phyloP scores from a whole-genome alignment of 2,797 vertebrate genomes.

The Fratercula arctica region DNA sequence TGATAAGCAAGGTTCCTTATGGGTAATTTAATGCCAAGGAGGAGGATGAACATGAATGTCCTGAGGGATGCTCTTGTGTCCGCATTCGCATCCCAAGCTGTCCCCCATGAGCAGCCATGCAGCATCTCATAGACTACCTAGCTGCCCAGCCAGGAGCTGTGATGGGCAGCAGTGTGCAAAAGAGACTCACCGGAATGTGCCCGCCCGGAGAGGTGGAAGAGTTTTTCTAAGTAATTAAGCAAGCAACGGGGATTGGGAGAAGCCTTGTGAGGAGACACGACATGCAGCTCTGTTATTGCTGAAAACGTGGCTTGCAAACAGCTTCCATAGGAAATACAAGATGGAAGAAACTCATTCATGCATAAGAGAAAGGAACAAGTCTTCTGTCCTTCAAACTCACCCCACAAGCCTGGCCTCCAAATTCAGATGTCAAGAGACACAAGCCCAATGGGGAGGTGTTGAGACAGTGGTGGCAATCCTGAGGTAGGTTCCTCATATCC shows the following conservation, averaged over 20 bases:
- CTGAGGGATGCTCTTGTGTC: background rate
- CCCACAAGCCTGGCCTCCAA: background rate
- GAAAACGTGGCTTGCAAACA: background rate
- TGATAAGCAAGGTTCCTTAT: background rate
- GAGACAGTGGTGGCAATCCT: background rate
- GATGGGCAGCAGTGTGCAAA: background rate
- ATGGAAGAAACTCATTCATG: background rate
- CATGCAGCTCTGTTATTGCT: background rate
- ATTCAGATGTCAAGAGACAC: background rate
- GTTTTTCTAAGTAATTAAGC: slow-evolving; percentile 31
- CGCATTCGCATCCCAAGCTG: background rate
- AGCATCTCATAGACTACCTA: background rate
- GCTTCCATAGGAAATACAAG: background rate
- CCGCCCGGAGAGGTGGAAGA: slow-evolving; percentile 7
- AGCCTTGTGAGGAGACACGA: background rate
- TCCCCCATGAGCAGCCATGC: background rate
- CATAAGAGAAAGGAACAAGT: background rate
- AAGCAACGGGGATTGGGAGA: background rate
- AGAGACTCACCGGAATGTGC: background rate
- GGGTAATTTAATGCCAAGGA: background rate
- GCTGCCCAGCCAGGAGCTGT: background rate
- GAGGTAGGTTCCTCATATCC: background rate
- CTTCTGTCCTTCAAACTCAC: background rate
- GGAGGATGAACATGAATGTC: background rate
- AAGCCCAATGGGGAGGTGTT: background rate